Evolutionary conservation across 1,140 invertebrate species (phyloP).

Genomic region (Lepeophtheirus salmonis): DNA sequence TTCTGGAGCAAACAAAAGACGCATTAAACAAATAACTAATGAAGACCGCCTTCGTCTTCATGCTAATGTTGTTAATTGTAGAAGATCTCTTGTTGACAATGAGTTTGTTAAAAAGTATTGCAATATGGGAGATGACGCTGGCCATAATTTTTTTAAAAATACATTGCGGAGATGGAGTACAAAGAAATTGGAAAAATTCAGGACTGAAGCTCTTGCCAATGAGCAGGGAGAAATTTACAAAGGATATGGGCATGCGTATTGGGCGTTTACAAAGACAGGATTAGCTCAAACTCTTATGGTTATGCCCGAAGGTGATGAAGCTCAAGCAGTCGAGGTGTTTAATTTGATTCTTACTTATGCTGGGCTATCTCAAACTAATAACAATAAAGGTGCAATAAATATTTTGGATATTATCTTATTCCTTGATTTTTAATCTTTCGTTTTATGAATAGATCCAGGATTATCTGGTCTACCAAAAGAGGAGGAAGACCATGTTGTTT

Average conservation of each 20-base stretch:
- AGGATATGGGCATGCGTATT: conserved; percentile 62
- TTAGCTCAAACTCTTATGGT: conserved; percentile 60
- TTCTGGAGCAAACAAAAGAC: conserved; percentile 15
- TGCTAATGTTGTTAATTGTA: conserved; percentile 53
- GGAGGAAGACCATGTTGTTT: conserved; percentile 66
- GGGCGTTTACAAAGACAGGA: conserved; percentile 64
- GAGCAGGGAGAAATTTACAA: conserved; percentile 57
- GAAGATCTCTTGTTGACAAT: conserved; percentile 59
- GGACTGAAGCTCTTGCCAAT: conserved; percentile 24
- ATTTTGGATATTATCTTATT: not conserved
- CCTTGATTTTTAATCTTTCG: not conserved
- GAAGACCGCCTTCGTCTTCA: conserved; percentile 60
- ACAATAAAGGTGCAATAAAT: not conserved
- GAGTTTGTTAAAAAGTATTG: conserved; percentile 49
- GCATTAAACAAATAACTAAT: conserved; percentile 47
- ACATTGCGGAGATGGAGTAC: conserved; percentile 61
- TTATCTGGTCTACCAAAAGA: conserved; percentile 22
- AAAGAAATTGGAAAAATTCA: conserved; percentile 41
- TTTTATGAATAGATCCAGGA: not conserved
- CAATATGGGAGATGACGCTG: not conserved
- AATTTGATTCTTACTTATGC: conserved; percentile 48
- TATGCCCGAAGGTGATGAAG: conserved; percentile 63
- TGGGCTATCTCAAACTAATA: conserved; percentile 34
- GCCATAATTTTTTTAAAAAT: conserved; percentile 13
- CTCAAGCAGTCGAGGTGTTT: conserved; percentile 49